Base-by-base conservation (phyloP, 2,113 vertebrate species). In the Edolisoma coerulescens region DNA sequence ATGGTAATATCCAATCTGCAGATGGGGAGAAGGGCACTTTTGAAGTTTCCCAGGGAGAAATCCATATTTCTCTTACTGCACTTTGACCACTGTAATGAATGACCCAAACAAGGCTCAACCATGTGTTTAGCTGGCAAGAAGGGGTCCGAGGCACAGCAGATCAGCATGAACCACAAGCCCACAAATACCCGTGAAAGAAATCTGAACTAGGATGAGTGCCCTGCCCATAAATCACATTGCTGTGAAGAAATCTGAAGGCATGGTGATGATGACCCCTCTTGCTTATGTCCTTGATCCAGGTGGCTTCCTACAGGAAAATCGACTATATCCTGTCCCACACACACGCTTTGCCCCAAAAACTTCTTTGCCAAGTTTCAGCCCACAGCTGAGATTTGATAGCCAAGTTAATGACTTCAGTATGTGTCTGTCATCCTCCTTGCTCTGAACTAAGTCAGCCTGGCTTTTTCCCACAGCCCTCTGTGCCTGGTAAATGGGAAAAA, bases 341-440 rank as follows among this genome's bases (percentile, higher is more conserved):
- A 47, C 33, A 77, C 63, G 80, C 39, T 91, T 52, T 89, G 75
- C 63, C 37, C 37, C 50, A 74, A 75, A 57, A 47, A 23, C 16
- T 84, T 75, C 92, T 85, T 84, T 94, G 81, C 83, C 92, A 97
- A 94, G 59, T 77, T 97, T 88, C 94, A 96, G 74, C 96, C 95
- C 92, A 94, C 47, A 1, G 33, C 56, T 69, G 85, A 95, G 95
- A 95, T 96, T 75, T 80, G 69, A 65, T 33, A 97, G 87, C 63
- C 84, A 79, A 92, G 30, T 88, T 54, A 93, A 80, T 82, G 76
- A 95, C 83, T 30, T 21, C 13, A 33, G 68, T 80, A 90, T 74
- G 80, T 90, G 70, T 47, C n/a, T n/a, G n/a, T n/a, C n/a, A n/a
- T n/a, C n/a, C n/a, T n/a, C n/a, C n/a, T n/a, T n/a, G n/a, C n/a